Percentiles rank a stretch among this genome's conserved stretches.
These are phyloP conservation scores for Turnix velox DNA, from an alignment of 2,113 vertebrate genomes.

Conservation along the genomic window DNA sequence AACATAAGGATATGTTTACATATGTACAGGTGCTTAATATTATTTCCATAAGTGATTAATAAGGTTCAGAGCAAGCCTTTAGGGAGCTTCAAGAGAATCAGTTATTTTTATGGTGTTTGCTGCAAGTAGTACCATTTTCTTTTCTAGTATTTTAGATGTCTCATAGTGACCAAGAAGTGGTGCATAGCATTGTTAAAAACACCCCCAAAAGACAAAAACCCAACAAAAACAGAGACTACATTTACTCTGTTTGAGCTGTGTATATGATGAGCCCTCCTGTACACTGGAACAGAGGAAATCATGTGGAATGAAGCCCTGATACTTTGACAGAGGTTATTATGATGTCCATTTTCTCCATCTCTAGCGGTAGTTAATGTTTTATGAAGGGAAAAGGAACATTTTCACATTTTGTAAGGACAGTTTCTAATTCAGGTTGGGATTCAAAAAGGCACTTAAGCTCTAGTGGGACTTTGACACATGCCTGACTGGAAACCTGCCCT, in stretches of 20 bases:
- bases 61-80: not conserved
- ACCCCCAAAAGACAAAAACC: not conserved
- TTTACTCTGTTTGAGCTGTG: not conserved
- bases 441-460: constrained; percentile 24
- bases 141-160: not conserved
- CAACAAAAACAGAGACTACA: not conserved
- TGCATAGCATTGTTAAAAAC: not conserved
- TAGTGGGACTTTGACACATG: not conserved
- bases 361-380: not conserved
- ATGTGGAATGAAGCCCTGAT: not conserved
- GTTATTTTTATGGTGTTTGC: constrained; percentile 14
- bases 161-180: not conserved
- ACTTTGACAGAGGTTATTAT: not conserved
- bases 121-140: not conserved
- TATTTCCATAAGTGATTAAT: not conserved
- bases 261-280: not conserved
- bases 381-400: constrained; percentile 43
- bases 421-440: constrained; percentile 26
- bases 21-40: not conserved
- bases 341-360: constrained; percentile 21
- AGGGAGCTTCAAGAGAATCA: not conserved
- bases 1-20: not conserved
- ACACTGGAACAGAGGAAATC: not conserved
- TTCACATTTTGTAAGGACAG: constrained; percentile 29
- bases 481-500: constrained; percentile 24